A percentile compares a stretch with the other conserved stretches of the same genome.
phyloP scores from a whole-genome alignment of 2,888 invertebrate genomes.

The Griposia aprilina region DNA sequence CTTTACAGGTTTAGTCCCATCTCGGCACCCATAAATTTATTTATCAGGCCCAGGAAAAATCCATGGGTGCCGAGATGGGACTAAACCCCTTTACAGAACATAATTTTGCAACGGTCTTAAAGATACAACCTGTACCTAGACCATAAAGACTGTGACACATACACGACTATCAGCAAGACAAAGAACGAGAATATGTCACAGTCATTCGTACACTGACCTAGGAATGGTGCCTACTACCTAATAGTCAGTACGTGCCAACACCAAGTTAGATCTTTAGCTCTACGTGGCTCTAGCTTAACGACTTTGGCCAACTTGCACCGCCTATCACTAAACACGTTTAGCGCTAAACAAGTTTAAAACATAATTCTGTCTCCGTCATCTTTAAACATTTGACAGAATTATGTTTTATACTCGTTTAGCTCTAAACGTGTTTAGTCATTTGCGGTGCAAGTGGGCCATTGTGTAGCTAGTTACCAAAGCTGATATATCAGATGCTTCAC shows the following conservation, averaged over 20 bases:
- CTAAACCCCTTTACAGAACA: background rate
- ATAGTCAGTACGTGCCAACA: conserved; percentile 49
- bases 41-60: too few species aligned
- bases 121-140: background rate
- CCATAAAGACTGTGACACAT: conserved; percentile 46
- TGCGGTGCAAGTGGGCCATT: too few species aligned
- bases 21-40: too few species aligned
- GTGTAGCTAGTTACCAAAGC: background rate
- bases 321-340: too few species aligned
- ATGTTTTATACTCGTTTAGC: too few species aligned
- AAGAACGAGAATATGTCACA: conserved; percentile 48
- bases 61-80: too few species aligned
- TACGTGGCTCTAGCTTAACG: conserved; percentile 16
- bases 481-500: background rate
- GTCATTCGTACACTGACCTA: conserved; percentile 57
- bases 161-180: conserved; percentile 44
- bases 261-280: conserved; percentile 16
- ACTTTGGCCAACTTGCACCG: background rate
- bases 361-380: too few species aligned
- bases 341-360: too few species aligned
- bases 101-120: conserved; percentile 16
- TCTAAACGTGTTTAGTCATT: too few species aligned
- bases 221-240: conserved; percentile 34
- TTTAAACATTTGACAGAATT: too few species aligned
- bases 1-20: too few species aligned